phyloP scores from a whole-genome alignment of 1,140 invertebrate species.

The Colletes latitarsis region DNA sequence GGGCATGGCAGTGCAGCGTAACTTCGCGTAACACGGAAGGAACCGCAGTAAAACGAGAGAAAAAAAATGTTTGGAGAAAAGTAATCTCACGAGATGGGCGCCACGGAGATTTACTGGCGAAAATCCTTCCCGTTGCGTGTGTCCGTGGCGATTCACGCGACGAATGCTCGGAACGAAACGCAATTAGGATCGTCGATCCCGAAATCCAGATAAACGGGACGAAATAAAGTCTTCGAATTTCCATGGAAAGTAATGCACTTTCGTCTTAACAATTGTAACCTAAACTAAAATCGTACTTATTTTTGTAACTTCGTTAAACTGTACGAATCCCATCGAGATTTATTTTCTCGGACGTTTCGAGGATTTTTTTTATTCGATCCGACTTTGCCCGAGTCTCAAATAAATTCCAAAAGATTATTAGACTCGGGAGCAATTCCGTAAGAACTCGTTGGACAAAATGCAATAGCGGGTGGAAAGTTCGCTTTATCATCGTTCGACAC shows the following conservation, averaged over 20 bases:
- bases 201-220: too few relatives aligned
- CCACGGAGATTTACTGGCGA: slow-evolving; percentile 30
- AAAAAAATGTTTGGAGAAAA: slow-evolving; percentile 3
- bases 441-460: not conserved
- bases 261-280: too few relatives aligned
- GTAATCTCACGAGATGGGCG: slow-evolving; percentile 16
- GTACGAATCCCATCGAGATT: too few relatives aligned
- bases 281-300: too few relatives aligned
- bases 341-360: too few relatives aligned
- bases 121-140: slow-evolving; percentile 11
- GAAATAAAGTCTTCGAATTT: too few relatives aligned
- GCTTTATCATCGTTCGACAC: slow-evolving; percentile 8
- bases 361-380: too few relatives aligned
- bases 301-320: too few relatives aligned
- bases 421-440: not conserved
- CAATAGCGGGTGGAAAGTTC: not conserved
- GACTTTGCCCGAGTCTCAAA: not conserved
- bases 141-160: not conserved
- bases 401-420: not conserved
- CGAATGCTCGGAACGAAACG: not conserved
- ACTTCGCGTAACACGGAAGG: slow-evolving; percentile 51
- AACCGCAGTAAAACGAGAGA: not conserved
- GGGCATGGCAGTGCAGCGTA: slow-evolving; percentile 21
- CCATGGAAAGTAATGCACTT: too few relatives aligned
- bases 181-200: not conserved